A percentile compares a stretch with the other conserved stretches of the same genome.
Conservation (phyloP, 2,113 vertebrate species). For the Daubentonia madagascariensis region DNA sequence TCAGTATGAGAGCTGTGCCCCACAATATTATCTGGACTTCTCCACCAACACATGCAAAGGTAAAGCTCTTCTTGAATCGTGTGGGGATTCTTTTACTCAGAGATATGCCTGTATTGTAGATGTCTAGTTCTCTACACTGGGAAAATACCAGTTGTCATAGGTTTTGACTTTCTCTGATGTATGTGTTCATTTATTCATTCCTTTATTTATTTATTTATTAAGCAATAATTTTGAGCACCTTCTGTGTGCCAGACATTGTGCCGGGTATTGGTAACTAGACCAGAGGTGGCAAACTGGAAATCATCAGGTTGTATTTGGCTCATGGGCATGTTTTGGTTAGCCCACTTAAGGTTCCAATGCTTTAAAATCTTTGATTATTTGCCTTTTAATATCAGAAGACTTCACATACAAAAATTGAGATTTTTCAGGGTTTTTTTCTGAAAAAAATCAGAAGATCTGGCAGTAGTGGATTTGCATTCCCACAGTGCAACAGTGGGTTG, state of each 20-base stretch:
- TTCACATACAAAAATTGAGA: neutral
- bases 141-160: neutral
- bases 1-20: constrained; percentile 91
- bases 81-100: neutral
- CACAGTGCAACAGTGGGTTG: neutral
- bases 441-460: neutral
- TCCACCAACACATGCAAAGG: constrained; percentile 90
- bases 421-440: neutral
- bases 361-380: constrained; percentile 1
- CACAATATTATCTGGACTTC: constrained; percentile 94
- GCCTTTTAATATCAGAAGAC: neutral
- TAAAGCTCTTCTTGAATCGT: constrained; percentile 71
- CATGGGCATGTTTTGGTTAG: neutral
- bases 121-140: neutral
- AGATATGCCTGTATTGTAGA: neutral
- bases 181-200: neutral
- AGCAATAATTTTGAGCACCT: neutral
- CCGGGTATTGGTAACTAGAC: neutral
- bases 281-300: neutral
- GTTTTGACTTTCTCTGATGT: neutral
- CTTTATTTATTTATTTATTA: neutral
- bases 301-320: neutral
- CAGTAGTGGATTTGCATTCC: neutral
- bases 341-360: neutral
- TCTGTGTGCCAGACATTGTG: neutral